Percentiles rank a stretch among this genome's conserved stretches.
These are phyloP conservation scores for Rhinichthys klamathensis DNA, from an alignment of 2,113 vertebrate genomes.

Conservation along the genomic window DNA sequence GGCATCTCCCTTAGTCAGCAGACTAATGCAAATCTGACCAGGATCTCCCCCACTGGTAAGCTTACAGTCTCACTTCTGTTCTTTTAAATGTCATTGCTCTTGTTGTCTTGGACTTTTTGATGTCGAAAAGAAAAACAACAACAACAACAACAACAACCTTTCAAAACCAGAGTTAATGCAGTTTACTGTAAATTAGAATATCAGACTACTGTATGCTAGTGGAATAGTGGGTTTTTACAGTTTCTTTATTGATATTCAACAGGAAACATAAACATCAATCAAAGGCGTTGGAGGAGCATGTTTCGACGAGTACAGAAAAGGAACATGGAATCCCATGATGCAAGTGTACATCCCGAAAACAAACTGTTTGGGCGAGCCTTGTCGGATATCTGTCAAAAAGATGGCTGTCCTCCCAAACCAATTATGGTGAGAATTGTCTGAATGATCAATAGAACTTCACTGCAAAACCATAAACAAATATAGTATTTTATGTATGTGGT, in stretches of 20 bases:
- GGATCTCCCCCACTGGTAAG: conserved; percentile 43
- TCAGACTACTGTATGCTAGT: no score
- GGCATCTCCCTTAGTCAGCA: conserved; percentile 39
- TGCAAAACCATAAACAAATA: background rate
- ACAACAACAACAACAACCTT: no score
- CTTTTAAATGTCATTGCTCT: background rate
- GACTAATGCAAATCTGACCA: conserved; percentile 25
- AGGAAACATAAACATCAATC: conserved; percentile 60
- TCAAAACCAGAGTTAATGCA: background rate
- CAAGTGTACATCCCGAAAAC: conserved; percentile 59
- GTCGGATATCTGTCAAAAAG: conserved; percentile 73
- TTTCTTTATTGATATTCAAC: background rate
- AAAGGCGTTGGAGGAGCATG: conserved; percentile 78
- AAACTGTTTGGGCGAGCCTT: conserved; percentile 80
- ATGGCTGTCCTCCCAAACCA: conserved; percentile 72
- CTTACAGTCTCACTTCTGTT: background rate
- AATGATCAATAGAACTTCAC: background rate
- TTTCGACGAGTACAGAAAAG: conserved; percentile 71
- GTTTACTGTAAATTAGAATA: background rate
- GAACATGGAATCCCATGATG: conserved; percentile 63
- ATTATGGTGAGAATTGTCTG: conserved; percentile 72
- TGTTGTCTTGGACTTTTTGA: background rate
- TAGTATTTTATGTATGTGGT: background rate
- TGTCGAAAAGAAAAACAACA: background rate
- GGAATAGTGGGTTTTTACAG: background rate